Conservation (phyloP, 2,797 vertebrate species). For the Glyptemys insculpta region DNA sequence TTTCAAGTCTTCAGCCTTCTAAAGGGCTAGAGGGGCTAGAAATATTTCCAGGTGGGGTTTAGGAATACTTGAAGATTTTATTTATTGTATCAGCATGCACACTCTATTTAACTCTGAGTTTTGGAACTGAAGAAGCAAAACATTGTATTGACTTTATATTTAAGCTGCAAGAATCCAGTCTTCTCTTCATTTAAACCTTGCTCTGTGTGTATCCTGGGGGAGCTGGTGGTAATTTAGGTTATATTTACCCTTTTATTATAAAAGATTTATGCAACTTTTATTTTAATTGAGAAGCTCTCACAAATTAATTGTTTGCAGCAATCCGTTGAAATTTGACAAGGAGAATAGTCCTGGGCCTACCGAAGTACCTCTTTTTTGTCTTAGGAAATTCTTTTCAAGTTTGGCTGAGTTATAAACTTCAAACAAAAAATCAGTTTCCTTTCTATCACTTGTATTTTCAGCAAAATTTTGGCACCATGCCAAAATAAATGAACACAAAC, state of each 20-base stretch:
- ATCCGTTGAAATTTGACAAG: neutral
- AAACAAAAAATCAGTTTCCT: neutral
- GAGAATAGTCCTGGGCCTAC: slow-evolving; percentile 4
- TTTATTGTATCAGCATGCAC: neutral
- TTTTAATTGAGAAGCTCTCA: neutral
- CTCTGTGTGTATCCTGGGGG: neutral
- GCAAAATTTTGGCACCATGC: neutral
- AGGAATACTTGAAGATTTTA: neutral
- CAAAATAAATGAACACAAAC: neutral
- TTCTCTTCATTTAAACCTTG: neutral
- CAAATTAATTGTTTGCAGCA: neutral
- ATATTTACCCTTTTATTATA: neutral
- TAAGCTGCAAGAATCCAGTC: neutral
- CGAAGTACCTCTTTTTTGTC: neutral
- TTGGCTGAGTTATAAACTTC: neutral
- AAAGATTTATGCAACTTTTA: neutral
- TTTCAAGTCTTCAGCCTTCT: neutral
- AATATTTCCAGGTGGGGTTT: neutral
- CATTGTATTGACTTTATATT: neutral
- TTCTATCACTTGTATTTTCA: neutral
- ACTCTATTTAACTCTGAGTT: neutral
- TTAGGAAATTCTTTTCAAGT: neutral
- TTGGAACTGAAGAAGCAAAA: neutral
- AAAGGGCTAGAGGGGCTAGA: neutral
- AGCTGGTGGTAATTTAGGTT: neutral